Conservation (phyloP, 2,888 invertebrate species). For the Eucera pruinosa region DNA sequence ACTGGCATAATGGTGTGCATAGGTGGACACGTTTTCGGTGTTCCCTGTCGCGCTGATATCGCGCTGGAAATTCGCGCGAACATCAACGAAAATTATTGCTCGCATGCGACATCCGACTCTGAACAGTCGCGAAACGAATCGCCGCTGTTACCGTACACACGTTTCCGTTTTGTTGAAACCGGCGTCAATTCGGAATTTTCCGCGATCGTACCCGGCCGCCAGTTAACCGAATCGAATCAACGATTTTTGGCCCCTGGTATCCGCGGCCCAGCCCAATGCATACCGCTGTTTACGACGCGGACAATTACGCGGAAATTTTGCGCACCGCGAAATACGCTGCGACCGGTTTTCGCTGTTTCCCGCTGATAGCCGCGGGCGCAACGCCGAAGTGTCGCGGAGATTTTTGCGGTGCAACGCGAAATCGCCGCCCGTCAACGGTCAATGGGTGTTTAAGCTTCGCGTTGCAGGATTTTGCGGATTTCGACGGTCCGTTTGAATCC, state of each 20-base stretch:
- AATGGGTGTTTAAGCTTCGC: slow-evolving; percentile 9
- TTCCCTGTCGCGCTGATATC: slow-evolving; percentile 23
- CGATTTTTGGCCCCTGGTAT: slow-evolving; percentile 30
- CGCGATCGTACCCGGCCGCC: background rate
- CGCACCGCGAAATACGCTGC: slow-evolving; percentile 30
- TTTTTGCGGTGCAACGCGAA: background rate
- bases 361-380: background rate
- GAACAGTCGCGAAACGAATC: slow-evolving; percentile 26
- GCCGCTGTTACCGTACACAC: background rate
- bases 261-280: background rate
- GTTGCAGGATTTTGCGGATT: background rate
- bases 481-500: background rate
- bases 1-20: slow-evolving; percentile 14
- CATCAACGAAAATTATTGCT: slow-evolving; percentile 52
- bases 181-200: slow-evolving; percentile 32
- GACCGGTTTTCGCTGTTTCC: slow-evolving; percentile 7
- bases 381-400: too few relatives aligned
- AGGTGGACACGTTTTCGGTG: background rate
- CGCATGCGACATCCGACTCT: slow-evolving; percentile 13
- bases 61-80: slow-evolving; percentile 47
- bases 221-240: slow-evolving; percentile 49
- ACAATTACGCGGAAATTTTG: slow-evolving; percentile 53
- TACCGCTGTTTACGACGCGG: slow-evolving; percentile 45
- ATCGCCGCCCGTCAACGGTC: background rate
- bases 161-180: slow-evolving; percentile 29